Percentiles rank a stretch among this genome's conserved stretches.
phyloP scores from a whole-genome alignment of 1,140 invertebrate genomes.

The Heliconius congener region DNA sequence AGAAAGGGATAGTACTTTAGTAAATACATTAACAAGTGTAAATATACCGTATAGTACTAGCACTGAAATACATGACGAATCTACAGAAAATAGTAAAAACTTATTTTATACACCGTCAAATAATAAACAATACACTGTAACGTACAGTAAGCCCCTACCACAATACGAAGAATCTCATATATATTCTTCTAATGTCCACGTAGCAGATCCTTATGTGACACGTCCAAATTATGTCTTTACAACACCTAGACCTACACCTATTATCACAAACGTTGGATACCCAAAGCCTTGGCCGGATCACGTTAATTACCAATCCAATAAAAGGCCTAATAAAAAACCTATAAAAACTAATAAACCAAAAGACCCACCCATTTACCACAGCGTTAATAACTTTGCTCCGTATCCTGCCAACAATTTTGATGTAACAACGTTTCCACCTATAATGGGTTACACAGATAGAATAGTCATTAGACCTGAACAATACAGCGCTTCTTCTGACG shows the following conservation, averaged over 20 bases:
- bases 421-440: slow-evolving; percentile 66
- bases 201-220: slow-evolving; percentile 50
- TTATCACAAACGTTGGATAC: slow-evolving; percentile 72
- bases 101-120: slow-evolving; percentile 25
- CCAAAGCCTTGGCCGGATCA: slow-evolving; percentile 63
- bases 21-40: slow-evolving; percentile 21
- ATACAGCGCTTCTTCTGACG: slow-evolving; percentile 63
- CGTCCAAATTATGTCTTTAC: slow-evolving; percentile 60
- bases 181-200: slow-evolving; percentile 59
- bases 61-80: slow-evolving; percentile 26
- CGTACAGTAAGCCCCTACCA: slow-evolving; percentile 47
- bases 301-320: slow-evolving; percentile 43
- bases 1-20: slow-evolving; percentile 35
- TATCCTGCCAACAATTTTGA: slow-evolving; percentile 56
- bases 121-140: slow-evolving; percentile 40
- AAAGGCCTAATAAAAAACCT: slow-evolving; percentile 57
- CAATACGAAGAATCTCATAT: slow-evolving; percentile 57
- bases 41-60: background rate
- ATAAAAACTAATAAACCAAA: slow-evolving; percentile 54
- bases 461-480: slow-evolving; percentile 75
- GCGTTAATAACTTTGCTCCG: slow-evolving; percentile 49
- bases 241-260: slow-evolving; percentile 67
- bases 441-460: slow-evolving; percentile 65
- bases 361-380: slow-evolving; percentile 58
- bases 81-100: slow-evolving; percentile 25